These are phyloP conservation scores for Drosophila anomalata DNA, from an alignment of 2,888 invertebrate species.

Conservation along the genomic window DNA sequence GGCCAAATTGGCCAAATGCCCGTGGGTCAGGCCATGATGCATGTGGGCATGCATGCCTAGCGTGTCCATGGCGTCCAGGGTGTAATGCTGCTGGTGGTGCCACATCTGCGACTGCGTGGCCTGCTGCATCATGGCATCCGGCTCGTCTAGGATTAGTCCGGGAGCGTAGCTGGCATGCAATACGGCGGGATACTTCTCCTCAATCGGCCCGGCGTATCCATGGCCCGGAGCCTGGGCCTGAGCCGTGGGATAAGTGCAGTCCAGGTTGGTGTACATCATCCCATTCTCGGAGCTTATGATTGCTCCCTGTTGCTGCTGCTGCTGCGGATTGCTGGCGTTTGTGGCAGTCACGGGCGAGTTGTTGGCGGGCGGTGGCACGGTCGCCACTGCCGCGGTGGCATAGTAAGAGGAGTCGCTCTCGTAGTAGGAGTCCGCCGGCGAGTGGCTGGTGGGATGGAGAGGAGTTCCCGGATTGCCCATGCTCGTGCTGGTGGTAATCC, in stretches of 20 bases:
- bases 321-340: constrained; percentile 58
- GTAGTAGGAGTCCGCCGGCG: constrained; percentile 83
- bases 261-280: constrained; percentile 94
- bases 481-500: constrained; percentile 80
- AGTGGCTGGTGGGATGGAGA: constrained; percentile 81
- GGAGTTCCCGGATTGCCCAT: constrained; percentile 73
- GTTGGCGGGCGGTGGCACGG: constrained; percentile 75
- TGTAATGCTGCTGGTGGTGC: constrained; percentile 80
- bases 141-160: constrained; percentile 77
- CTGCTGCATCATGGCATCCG: constrained; percentile 80
- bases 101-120: constrained; percentile 75
- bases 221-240: constrained; percentile 61
- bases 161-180: constrained; percentile 86
- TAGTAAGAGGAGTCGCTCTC: constrained; percentile 83
- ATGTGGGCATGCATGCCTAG: constrained; percentile 79
- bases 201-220: constrained; percentile 70
- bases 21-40: constrained; percentile 74
- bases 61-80: constrained; percentile 74
- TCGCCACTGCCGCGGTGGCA: constrained; percentile 79
- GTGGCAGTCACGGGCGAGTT: constrained; percentile 74
- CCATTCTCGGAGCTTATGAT: constrained; percentile 94
- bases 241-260: constrained; percentile 87
- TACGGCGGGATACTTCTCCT: constrained; percentile 84
- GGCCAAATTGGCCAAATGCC: constrained; percentile 64
- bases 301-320: constrained; percentile 77